phyloP scores from a whole-genome alignment of 2,888 invertebrate genomes.

The Pachymerium ferrugineum region DNA sequence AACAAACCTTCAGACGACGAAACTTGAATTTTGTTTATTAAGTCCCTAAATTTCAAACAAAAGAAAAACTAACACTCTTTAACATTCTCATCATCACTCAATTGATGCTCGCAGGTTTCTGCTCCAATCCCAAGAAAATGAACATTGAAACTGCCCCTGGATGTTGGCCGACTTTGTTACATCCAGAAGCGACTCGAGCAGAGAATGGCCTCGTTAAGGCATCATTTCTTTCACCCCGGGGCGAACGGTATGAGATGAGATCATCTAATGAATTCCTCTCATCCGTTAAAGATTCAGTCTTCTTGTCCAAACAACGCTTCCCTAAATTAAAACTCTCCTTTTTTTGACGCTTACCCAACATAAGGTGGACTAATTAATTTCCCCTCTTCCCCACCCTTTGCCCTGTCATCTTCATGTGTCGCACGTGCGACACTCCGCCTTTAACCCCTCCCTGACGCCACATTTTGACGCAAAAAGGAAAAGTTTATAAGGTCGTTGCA shows the following conservation, averaged over 20 bases:
- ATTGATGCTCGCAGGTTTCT: too few relatives aligned
- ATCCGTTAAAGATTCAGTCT: background rate
- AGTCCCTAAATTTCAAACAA: too few relatives aligned
- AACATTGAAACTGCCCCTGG: too few relatives aligned
- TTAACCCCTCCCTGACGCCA: background rate
- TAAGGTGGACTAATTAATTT: constrained; percentile 19
- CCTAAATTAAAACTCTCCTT: background rate
- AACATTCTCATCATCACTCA: too few relatives aligned
- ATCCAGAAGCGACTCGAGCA: background rate
- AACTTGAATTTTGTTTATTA: too few relatives aligned
- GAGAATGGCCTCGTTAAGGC: background rate
- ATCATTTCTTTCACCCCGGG: background rate
- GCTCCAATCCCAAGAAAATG: too few relatives aligned
- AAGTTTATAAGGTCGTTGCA: too few relatives aligned
- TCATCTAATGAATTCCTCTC: background rate
- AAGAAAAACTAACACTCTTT: too few relatives aligned
- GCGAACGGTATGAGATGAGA: background rate
- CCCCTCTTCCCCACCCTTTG: background rate
- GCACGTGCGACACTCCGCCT: too few relatives aligned
- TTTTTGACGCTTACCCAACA: too few relatives aligned
- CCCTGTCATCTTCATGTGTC: background rate
- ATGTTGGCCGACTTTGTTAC: background rate
- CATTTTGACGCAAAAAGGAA: background rate
- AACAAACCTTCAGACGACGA: too few relatives aligned
- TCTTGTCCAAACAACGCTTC: background rate